Evolutionary conservation across 2,113 vertebrate genomes (phyloP).

Genomic region (Phasianus colchicus): DNA sequence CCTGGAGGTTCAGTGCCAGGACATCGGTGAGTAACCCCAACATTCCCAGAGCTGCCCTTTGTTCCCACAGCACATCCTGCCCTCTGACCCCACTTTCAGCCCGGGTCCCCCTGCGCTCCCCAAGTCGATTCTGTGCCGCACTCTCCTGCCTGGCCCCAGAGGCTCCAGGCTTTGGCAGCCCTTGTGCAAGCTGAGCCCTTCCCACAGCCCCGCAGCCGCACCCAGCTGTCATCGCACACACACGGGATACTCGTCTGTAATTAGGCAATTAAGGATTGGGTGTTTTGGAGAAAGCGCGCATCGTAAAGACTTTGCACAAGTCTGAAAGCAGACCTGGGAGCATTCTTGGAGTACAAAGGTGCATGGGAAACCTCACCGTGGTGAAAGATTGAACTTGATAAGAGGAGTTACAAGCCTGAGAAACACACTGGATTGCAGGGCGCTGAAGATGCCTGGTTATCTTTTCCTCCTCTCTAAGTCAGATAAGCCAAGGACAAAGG

Average conservation of each 20-base stretch:
- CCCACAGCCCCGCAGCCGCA: neutral
- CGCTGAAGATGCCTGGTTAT: constrained; percentile 54
- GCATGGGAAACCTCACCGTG: constrained; percentile 69
- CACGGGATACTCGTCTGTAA: neutral
- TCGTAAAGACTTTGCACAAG: constrained; percentile 30
- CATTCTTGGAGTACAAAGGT: constrained; percentile 80
- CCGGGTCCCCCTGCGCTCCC: neutral
- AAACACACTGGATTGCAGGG: constrained; percentile 39
- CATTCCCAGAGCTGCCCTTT: accelerated
- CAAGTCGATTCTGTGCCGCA: neutral
- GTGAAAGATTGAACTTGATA: constrained; percentile 68
- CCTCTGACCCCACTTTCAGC: neutral
- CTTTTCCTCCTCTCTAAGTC: constrained; percentile 44
- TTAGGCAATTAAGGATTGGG: constrained; percentile 24
- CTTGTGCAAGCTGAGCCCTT: neutral
- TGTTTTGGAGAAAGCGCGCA: neutral
- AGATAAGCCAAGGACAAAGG: constrained; percentile 73
- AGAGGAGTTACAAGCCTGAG: constrained; percentile 67
- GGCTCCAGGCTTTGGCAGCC: neutral
- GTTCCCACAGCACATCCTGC: neutral
- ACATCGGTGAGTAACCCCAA: neutral
- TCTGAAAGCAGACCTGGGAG: constrained; percentile 63
- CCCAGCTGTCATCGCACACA: neutral
- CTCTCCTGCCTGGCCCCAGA: neutral
- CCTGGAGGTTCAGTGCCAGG: accelerated